phyloP scores from a whole-genome alignment of 2,797 vertebrate genomes.

The Decapterus maruadsi region DNA sequence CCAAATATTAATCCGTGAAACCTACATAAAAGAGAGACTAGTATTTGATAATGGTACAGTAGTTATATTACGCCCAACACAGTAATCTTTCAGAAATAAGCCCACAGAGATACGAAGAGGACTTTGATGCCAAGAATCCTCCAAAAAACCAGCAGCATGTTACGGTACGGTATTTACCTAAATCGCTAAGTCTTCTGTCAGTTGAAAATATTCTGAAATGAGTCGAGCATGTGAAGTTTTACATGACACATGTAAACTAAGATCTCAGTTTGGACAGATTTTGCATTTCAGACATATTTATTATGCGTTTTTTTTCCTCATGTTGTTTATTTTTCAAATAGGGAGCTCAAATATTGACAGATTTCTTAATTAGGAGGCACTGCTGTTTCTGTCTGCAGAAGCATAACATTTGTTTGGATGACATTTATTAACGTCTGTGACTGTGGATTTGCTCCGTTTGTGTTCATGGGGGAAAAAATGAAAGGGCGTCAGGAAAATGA shows the following conservation, averaged over 20 bases:
- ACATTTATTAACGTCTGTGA: conserved; percentile 18
- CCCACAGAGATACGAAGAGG: conserved; percentile 10
- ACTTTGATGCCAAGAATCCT: conserved; percentile 23
- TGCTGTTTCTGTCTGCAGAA: conserved; percentile 22
- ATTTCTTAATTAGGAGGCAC: conserved; percentile 8
- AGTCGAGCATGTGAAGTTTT: conserved; percentile 27
- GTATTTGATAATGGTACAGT: conserved; percentile 19
- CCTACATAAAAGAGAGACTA: conserved; percentile 20
- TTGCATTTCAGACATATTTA: background rate
- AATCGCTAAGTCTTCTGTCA: conserved; percentile 25
- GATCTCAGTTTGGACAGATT: background rate
- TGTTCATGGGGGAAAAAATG: background rate
- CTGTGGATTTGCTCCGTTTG: conserved; percentile 16
- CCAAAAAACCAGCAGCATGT: conserved; percentile 26
- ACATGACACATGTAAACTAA: conserved; percentile 6
- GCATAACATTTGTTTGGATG: conserved; percentile 29
- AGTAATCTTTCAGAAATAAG: conserved; percentile 34
- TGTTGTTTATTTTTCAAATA: background rate
- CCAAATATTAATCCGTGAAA: conserved; percentile 54
- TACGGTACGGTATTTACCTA: conserved; percentile 16
- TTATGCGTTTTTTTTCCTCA: background rate
- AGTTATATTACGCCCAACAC: conserved; percentile 5
- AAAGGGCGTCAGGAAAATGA: conserved; percentile 1
- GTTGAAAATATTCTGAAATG: conserved; percentile 38
- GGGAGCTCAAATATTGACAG: background rate